Base-by-base conservation (phyloP, 1,140 invertebrate genomes). In the Pomacea maculata region DNA sequence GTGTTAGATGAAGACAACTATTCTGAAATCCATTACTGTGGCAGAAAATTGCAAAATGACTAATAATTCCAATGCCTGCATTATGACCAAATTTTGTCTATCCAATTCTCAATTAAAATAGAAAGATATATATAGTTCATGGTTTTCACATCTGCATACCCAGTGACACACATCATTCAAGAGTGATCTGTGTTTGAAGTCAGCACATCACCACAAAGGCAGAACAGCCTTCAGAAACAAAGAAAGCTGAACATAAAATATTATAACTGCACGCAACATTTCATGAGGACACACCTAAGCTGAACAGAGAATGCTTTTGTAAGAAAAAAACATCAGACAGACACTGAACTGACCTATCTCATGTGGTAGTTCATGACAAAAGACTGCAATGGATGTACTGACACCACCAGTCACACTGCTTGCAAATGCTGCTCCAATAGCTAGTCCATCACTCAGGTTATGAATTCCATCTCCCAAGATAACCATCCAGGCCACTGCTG, bases 291-390 rank as follows among this genome's bases (percentile, higher is more conserved):
- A 61, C 15, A 61, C 57, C 15, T 61, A 14, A 61, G 57, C 57
- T 61, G 57, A 61, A 61, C 15, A 61, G 9, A 70, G 21, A n/a
- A 70, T 1, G 9, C 67, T 15, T 34, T 1, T 61, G 4, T 34
- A n/a, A n/a, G 29, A 70, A 57, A 88, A 85, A 14, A 86, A 83
- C 81, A 86, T 0, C 84, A 81, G 19, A 87, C 82, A n/a, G 82
- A 83, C 11, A 75, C 77, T 25, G 82, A 82, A 76, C 80, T 73
- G 83, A 95, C 96, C 97, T 75, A 98, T 92, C 93, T 98, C 97
- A 89, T 98, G 97, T 70, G 97, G 97, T 80, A 98, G 92, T 92
- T 98, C 97, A 89, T 98, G 97, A 90, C 97, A 98, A 82, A 98
- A 95, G 0, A 98, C 96, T n/a, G 97, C 97, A 73, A 98, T 94